Percentiles rank a stretch among this genome's conserved stretches.
Conservation (phyloP, 2,113 vertebrate genomes). For the Corythaixoides concolor region DNA sequence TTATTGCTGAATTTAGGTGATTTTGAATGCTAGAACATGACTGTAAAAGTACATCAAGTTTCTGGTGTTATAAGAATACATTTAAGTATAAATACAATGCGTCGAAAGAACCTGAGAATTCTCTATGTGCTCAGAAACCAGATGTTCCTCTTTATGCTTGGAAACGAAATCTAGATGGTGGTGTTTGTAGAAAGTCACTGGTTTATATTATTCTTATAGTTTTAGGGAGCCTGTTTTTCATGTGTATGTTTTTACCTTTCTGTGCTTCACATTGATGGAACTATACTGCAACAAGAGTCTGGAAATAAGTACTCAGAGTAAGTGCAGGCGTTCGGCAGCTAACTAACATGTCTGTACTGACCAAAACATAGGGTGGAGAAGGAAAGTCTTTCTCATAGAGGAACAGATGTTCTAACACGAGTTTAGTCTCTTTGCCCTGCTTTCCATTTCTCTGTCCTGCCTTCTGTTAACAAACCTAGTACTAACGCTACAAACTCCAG, state of each 20-base stretch:
- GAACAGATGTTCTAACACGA: background rate
- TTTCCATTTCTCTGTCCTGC: background rate
- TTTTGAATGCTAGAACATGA: background rate
- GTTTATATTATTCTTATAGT: background rate
- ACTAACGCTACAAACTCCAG: too few species aligned
- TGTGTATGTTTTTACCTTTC: background rate
- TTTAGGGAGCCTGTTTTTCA: background rate
- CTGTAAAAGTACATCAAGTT: background rate
- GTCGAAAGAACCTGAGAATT: background rate
- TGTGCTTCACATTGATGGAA: background rate
- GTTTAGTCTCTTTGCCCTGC: background rate
- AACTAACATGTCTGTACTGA: accelerated
- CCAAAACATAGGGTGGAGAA: background rate
- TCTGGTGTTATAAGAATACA: background rate
- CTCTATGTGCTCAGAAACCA: background rate
- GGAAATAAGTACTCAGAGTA: background rate
- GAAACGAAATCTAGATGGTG: background rate
- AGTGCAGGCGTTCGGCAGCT: background rate
- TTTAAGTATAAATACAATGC: background rate
- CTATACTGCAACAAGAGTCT: background rate
- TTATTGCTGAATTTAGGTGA: background rate
- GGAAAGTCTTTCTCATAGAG: background rate
- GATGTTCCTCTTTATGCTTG: background rate
- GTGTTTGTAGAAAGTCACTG: background rate
- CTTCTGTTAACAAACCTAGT: background rate